A percentile compares a stretch with the other conserved stretches of the same genome.
Conservation (phyloP, 2,797 vertebrate genomes). For the Myotis daubentonii region DNA sequence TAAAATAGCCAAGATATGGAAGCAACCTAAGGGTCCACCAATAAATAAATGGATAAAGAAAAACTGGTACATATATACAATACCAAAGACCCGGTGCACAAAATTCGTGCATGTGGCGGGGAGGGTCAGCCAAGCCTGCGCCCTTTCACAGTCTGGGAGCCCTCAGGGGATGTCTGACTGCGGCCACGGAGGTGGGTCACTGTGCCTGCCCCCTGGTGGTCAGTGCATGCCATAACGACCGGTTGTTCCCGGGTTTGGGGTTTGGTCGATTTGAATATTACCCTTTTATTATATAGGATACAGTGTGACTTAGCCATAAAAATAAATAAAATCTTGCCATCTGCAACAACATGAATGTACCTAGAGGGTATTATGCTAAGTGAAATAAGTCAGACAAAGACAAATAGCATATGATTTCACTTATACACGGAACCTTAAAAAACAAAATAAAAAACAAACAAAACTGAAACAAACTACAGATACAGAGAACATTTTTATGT, state of each 20-base stretch:
- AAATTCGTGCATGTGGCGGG: too few species aligned
- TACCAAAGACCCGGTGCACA: too few species aligned
- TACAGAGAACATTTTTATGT: neutral
- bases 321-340: neutral
- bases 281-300: too few species aligned
- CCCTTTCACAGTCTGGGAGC: too few species aligned
- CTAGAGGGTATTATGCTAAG: neutral
- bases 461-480: neutral
- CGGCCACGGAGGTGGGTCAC: too few species aligned
- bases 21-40: neutral
- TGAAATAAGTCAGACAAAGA: neutral
- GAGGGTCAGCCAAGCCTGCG: too few species aligned
- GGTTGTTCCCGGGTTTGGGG: too few species aligned
- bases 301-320: neutral
- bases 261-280: too few species aligned
- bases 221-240: too few species aligned
- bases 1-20: neutral
- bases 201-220: too few species aligned
- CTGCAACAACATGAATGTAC: neutral
- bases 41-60: neutral
- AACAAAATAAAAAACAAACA: neutral
- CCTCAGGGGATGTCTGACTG: too few species aligned
- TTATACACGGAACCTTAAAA: neutral
- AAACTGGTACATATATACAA: neutral
- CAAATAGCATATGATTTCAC: neutral